These are phyloP conservation scores for Pseudanteris insignis DNA, from an alignment of 2,888 invertebrate genomes.

Conservation along the genomic window DNA sequence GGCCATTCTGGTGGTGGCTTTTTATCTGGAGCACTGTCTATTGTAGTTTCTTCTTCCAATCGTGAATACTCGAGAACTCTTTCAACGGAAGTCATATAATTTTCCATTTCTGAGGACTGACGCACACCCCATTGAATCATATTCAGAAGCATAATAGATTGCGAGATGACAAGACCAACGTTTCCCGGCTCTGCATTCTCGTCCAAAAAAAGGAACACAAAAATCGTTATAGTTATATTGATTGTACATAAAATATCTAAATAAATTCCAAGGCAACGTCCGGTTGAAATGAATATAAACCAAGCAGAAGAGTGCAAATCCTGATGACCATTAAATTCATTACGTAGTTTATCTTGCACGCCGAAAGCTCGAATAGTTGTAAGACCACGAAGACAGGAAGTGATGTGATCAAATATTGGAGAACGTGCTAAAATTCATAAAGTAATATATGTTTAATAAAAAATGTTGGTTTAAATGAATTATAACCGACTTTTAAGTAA, in stretches of 20 bases:
- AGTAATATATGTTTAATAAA: too few relatives aligned
- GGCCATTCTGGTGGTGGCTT: slow-evolving; percentile 70
- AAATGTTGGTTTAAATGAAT: too few relatives aligned
- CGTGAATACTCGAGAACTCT: slow-evolving; percentile 74
- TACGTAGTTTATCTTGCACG: slow-evolving; percentile 73
- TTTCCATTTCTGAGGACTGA: slow-evolving; percentile 71
- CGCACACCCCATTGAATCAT: slow-evolving; percentile 75
- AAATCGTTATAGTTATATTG: slow-evolving; percentile 72
- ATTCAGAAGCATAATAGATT: slow-evolving; percentile 67
- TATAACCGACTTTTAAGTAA: too few relatives aligned
- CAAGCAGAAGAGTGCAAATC: slow-evolving; percentile 75
- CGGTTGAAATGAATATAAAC: slow-evolving; percentile 74
- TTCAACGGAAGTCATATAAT: slow-evolving; percentile 76
- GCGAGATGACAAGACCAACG: slow-evolving; percentile 70
- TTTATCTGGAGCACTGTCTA: slow-evolving; percentile 60
- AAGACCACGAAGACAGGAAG: slow-evolving; percentile 87
- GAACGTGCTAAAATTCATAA: slow-evolving; percentile 82
- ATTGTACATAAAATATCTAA: slow-evolving; percentile 72
- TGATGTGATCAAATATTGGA: slow-evolving; percentile 93
- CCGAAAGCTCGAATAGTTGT: slow-evolving; percentile 85
- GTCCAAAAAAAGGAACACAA: slow-evolving; percentile 70
- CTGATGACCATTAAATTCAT: slow-evolving; percentile 70
- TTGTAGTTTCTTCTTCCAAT: slow-evolving; percentile 72
- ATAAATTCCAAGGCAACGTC: slow-evolving; percentile 74
- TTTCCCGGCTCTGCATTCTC: slow-evolving; percentile 64